Evolutionary conservation across 1,140 invertebrate species (phyloP).

Genomic region (Proctacanthus coquilletti): DNA sequence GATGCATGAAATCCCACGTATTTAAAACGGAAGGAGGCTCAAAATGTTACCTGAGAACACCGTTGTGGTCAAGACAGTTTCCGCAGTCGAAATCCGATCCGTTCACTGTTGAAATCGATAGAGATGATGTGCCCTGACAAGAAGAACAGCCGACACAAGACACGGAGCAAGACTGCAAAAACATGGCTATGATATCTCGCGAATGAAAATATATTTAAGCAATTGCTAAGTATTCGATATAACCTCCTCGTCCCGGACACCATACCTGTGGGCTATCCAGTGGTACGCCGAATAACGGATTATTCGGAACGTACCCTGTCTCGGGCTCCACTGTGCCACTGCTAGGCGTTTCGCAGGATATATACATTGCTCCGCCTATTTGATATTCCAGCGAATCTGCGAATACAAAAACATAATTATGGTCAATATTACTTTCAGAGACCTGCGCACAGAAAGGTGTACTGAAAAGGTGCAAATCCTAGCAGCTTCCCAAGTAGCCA

Average conservation of each 20-base stretch:
- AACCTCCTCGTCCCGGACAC: no score
- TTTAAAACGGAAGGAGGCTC: no score
- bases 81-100: conserved; percentile 28
- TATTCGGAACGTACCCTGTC: conserved; percentile 31
- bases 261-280: conserved; percentile 31
- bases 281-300: conserved; percentile 30
- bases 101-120: conserved; percentile 24
- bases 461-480: no score
- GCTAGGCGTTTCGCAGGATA: conserved; percentile 31
- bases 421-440: no score
- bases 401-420: no score
- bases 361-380: conserved; percentile 33
- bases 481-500: no score
- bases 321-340: conserved; percentile 30
- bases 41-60: conserved; percentile 15
- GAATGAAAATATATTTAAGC: neutral
- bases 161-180: conserved; percentile 15
- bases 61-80: conserved; percentile 24
- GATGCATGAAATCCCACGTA: no score
- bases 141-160: conserved; percentile 28
- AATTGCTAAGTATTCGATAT: no score
- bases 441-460: no score
- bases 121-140: conserved; percentile 26
- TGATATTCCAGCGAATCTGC: conserved; percentile 32
- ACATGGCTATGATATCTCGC: neutral